Percentiles rank a stretch among this genome's conserved stretches.
These are phyloP conservation scores for Catostylus mosaicus DNA, from an alignment of 30 jellyfish, hydroid and myxozoan genomes.

Conservation along the genomic window DNA sequence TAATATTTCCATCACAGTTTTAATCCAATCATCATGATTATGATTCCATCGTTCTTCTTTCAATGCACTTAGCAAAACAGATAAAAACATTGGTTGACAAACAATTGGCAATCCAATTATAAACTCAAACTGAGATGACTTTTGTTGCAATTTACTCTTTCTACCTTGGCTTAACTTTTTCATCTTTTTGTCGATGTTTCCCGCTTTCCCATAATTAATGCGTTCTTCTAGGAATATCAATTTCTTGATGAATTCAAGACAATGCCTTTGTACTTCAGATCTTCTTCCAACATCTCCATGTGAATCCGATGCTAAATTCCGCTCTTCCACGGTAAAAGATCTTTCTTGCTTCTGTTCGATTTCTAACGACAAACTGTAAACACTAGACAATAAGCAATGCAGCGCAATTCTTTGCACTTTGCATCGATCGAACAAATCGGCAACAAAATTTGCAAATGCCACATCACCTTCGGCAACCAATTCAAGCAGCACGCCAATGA, in stretches of 20 bases:
- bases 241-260: conserved; percentile 58
- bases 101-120: conserved; percentile 55
- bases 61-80: conserved; percentile 76
- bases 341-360: neutral
- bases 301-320: neutral
- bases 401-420: conserved; percentile 89
- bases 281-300: neutral
- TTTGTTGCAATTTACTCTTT: conserved; percentile 27
- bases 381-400: conserved; percentile 88
- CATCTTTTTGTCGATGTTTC: conserved; percentile 26
- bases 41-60: conserved; percentile 72
- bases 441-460: conserved; percentile 76
- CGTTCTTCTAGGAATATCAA: conserved; percentile 75
- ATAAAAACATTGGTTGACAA: conserved; percentile 85
- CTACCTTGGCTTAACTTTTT: conserved; percentile 32
- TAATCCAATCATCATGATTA: conserved; percentile 83
- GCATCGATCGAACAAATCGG: conserved; percentile 86
- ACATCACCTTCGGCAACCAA: conserved; percentile 86
- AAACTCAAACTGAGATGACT: conserved; percentile 62
- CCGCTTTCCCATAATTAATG: conserved; percentile 66
- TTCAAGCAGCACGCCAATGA: conserved; percentile 66
- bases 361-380: conserved; percentile 65
- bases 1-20: conserved; percentile 71
- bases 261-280: conserved; percentile 60
- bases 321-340: neutral